Evolutionary conservation across 2,888 invertebrate genomes (phyloP).

Genomic region (Helicoverpa assulta): DNA sequence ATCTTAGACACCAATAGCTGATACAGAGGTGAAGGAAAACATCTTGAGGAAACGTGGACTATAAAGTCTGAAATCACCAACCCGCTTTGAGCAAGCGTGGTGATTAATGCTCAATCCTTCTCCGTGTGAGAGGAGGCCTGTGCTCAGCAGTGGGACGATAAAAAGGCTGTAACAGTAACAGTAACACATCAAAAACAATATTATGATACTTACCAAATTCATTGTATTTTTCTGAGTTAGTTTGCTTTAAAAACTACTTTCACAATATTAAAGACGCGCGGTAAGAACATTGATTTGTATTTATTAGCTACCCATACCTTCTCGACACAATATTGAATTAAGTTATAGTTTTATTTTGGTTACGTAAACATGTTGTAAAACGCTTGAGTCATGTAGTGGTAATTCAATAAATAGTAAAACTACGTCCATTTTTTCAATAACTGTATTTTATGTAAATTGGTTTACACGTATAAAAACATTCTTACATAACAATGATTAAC

Average conservation of each 20-base stretch:
- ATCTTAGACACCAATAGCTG: too few relatives aligned
- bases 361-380: constrained; percentile 18
- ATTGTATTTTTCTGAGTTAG: constrained; percentile 4
- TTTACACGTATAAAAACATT: constrained; percentile 6
- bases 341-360: neutral
- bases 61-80: too few relatives aligned
- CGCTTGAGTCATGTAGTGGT: neutral
- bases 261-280: neutral
- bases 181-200: neutral
- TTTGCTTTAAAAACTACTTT: neutral
- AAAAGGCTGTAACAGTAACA: too few relatives aligned
- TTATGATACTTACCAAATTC: constrained; percentile 32
- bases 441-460: constrained; percentile 11
- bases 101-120: too few relatives aligned
- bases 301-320: neutral
- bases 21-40: too few relatives aligned
- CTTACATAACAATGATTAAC: neutral
- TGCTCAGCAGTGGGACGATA: too few relatives aligned
- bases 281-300: constrained; percentile 9
- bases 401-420: constrained; percentile 16
- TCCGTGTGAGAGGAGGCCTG: too few relatives aligned
- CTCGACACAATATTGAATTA: too few relatives aligned
- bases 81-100: too few relatives aligned
- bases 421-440: neutral
- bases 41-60: too few relatives aligned